Base-by-base conservation (phyloP, 1,140 invertebrate genomes). In the Eumaeus atala region DNA sequence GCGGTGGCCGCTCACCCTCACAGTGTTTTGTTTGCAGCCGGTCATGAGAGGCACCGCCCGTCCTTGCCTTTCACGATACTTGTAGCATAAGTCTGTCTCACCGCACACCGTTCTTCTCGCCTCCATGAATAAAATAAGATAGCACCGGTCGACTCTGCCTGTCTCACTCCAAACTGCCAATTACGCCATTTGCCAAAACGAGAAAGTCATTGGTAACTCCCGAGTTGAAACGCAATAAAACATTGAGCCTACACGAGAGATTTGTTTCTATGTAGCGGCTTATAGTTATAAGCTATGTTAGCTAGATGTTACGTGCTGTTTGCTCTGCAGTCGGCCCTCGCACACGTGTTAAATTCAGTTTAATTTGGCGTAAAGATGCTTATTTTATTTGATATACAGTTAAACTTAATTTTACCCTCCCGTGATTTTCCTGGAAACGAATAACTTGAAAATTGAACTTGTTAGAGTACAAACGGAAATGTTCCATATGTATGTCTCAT, bases 71-170 rank as follows among this genome's bases (percentile, higher is more conserved):
- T 66, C 75, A 51, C 66, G 57, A 65, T 54, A 51, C 53, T 58
- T 36, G 52, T 56, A 51, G 33, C 49, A 59, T 80, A 67, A 58
- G 56, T 51, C 76, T 58, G 62, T 82, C 70, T 73, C 78, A 58
- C 65, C 60, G 61, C 64, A 56, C 63, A 48, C 59, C 40, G 57
- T 62, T 68, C 63, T 76, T 76, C 70, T 72, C 74, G 67, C 66
- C 62, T 67, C 68, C 73, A 76, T 82, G 74, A 82, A 82, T 79
- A 77, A 82, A 82, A 76, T 74, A 82, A 77, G 74, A 74, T 68
- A 65, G 76, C 62, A 66, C 61, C 61, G 66, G 68, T 66, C 63
- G 61, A 58, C 67, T 67, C 72, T 77, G 71, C 62, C 76, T 67
- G 61, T 80, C 74, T 70, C 73, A 48, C 68, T 80, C 72, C 48